A percentile compares a stretch with the other conserved stretches of the same genome.
phyloP scores from a whole-genome alignment of 2,113 vertebrate species.

The Phrynocephalus versicolor region DNA sequence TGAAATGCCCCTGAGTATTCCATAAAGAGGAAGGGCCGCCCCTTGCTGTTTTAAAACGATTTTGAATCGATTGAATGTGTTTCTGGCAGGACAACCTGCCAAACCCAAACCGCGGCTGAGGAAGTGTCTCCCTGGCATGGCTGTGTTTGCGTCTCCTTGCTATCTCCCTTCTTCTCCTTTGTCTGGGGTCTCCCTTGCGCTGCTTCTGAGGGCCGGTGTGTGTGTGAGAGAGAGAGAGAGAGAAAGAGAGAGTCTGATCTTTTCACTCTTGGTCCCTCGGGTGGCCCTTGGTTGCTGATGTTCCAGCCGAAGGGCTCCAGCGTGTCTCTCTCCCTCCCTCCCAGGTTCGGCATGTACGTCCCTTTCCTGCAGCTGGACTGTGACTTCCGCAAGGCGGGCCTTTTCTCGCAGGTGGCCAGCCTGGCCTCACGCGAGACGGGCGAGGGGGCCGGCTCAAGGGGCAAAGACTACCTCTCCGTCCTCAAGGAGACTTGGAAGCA shows the following conservation, averaged over 20 bases:
- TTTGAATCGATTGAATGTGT: too few relatives aligned
- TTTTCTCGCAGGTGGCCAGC: constrained; percentile 84
- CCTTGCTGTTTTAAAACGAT: too few relatives aligned
- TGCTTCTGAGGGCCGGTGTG: neutral
- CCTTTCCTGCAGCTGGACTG: constrained; percentile 93
- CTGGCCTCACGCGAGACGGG: constrained; percentile 86
- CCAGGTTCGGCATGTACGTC: constrained; percentile 98
- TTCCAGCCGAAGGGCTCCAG: neutral
- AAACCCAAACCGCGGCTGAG: too few relatives aligned
- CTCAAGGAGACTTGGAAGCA: constrained; percentile 97
- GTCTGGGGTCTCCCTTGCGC: neutral
- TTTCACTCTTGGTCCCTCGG: neutral
- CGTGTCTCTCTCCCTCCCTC: neutral
- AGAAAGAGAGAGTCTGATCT: too few relatives aligned
- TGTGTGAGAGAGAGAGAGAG: too few relatives aligned
- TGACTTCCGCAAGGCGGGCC: constrained; percentile 82
- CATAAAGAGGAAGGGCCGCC: too few relatives aligned
- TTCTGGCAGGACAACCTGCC: too few relatives aligned
- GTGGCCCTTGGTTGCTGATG: too few relatives aligned
- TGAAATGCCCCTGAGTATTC: too few relatives aligned
- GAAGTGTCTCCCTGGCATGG: too few relatives aligned
- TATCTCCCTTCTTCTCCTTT: neutral
- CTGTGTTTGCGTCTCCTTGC: neutral
- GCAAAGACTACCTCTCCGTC: constrained; percentile 89
- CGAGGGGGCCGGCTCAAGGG: constrained; percentile 70